These are phyloP conservation scores for Zingel zingel DNA, from an alignment of 2,113 vertebrate species.

Conservation along the genomic window DNA sequence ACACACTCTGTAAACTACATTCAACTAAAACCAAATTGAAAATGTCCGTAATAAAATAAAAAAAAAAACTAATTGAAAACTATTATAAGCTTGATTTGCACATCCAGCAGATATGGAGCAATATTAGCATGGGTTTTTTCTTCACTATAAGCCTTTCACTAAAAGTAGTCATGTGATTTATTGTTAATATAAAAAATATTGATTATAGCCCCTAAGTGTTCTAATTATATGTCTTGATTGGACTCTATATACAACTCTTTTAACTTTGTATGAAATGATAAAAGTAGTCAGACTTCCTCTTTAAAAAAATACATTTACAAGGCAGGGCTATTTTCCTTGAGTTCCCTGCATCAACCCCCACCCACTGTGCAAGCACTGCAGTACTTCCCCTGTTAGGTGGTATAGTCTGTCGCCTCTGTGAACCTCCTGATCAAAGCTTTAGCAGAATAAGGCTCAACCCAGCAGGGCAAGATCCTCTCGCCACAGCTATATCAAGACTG, in stretches of 20 bases:
- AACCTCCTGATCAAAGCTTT: constrained; percentile 77
- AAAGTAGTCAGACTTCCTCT: not conserved
- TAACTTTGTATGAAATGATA: not conserved
- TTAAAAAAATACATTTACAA: not conserved
- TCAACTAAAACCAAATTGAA: too few relatives aligned
- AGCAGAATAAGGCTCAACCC: constrained; percentile 67
- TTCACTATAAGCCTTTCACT: too few relatives aligned
- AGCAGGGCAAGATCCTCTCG: constrained; percentile 52
- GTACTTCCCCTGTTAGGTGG: constrained; percentile 56
- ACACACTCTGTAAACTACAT: too few relatives aligned
- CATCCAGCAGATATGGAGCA: too few relatives aligned
- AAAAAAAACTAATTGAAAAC: too few relatives aligned
- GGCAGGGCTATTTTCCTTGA: constrained; percentile 29
- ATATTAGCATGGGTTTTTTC: too few relatives aligned
- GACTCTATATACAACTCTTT: not conserved
- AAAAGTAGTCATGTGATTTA: too few relatives aligned
- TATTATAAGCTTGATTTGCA: too few relatives aligned
- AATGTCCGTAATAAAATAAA: too few relatives aligned
- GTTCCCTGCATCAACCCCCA: constrained; percentile 47
- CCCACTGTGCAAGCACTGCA: constrained; percentile 62
- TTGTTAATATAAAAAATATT: too few relatives aligned
- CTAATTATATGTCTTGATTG: not conserved
- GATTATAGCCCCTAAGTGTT: not conserved
- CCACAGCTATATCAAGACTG: constrained; percentile 37
- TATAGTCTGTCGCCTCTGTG: constrained; percentile 60